phyloP scores from a whole-genome alignment of 2,888 invertebrate genomes.

The Gasteruption jaculator region DNA sequence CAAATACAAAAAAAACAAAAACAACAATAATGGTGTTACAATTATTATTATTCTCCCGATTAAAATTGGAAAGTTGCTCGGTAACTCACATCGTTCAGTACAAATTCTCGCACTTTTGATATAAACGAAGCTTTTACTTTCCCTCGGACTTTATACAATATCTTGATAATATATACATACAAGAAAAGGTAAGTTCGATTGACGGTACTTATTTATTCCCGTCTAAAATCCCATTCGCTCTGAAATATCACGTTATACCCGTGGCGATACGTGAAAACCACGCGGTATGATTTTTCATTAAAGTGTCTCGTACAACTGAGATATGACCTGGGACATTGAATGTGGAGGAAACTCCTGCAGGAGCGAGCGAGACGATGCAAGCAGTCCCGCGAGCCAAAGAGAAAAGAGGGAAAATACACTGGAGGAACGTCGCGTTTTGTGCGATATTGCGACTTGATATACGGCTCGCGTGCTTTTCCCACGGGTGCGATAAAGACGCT shows the following conservation, averaged over 20 bases:
- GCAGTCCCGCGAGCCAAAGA: constrained; percentile 10
- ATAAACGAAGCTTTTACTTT: no score
- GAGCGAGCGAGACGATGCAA: constrained; percentile 5
- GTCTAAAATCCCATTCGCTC: constrained; percentile 46
- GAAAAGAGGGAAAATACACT: constrained; percentile 4
- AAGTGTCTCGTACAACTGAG: constrained; percentile 47
- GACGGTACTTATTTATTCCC: constrained; percentile 48
- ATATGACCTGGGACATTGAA: constrained; percentile 50
- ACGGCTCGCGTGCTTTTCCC: constrained; percentile 39
- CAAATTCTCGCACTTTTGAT: no score
- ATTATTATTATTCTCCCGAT: no score
- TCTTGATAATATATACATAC: no score
- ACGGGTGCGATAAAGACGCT: constrained; percentile 47
- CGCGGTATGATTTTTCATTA: constrained; percentile 51
- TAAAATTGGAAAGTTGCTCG: no score
- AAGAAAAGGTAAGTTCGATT: no score
- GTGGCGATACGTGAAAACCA: constrained; percentile 38
- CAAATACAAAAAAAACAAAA: no score
- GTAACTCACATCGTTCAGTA: no score
- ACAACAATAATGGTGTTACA: no score
- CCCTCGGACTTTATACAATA: no score
- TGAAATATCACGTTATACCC: constrained; percentile 40
- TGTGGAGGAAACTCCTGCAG: constrained; percentile 28
- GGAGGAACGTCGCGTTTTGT: constrained; percentile 32
- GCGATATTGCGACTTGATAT: constrained; percentile 43